Evolutionary conservation across 2,113 vertebrate species (phyloP).

Genomic region (Dendropsophus ebraccatus): DNA sequence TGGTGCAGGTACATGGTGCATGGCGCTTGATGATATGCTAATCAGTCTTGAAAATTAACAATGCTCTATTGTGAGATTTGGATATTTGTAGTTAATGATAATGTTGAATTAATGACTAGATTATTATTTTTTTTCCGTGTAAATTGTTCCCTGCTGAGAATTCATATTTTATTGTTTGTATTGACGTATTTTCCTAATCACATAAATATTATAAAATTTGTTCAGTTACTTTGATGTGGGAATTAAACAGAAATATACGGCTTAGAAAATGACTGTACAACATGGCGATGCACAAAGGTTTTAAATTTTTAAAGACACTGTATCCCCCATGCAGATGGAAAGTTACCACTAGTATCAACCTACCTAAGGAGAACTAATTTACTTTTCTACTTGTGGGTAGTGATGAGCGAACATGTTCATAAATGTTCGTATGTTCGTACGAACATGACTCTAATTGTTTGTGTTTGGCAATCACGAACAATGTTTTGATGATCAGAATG

Average conservation of each 20-base stretch:
- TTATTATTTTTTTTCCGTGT: constrained; percentile 48
- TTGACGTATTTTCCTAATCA: not conserved
- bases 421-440: too few relatives aligned
- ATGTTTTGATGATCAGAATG: too few relatives aligned
- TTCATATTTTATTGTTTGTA: not conserved
- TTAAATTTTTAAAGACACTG: not conserved
- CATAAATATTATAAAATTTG: not conserved
- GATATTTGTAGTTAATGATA: constrained; percentile 18
- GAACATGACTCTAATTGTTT: too few relatives aligned
- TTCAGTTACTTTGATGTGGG: not conserved
- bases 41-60: constrained; percentile 21
- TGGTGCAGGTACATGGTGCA: too few relatives aligned
- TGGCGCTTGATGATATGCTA: constrained; percentile 16
- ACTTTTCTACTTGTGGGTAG: too few relatives aligned
- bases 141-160: constrained; percentile 24
- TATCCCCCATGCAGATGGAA: not conserved
- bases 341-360: not conserved
- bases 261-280: not conserved
- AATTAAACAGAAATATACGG: not conserved
- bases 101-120: constrained; percentile 56
- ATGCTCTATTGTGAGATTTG: not conserved
- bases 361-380: not conserved
- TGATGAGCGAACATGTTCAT: too few relatives aligned
- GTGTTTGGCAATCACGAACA: too few relatives aligned
- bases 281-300: not conserved